phyloP scores from a whole-genome alignment of 2,888 invertebrate species.

The Acanthosepion pharaonis region DNA sequence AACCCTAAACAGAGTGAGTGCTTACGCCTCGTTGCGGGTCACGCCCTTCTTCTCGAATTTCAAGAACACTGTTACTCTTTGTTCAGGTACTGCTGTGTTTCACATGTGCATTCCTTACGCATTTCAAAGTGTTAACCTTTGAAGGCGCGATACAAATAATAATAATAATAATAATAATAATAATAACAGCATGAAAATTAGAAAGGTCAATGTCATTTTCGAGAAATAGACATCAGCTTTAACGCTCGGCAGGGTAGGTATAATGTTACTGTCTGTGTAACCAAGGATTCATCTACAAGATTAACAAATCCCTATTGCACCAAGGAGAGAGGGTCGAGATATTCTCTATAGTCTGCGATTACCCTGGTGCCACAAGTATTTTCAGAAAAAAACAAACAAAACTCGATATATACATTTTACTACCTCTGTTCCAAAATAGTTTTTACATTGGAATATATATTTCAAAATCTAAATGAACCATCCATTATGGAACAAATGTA shows the following conservation, averaged over 20 bases:
- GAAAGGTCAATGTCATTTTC: not conserved
- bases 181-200: not conserved
- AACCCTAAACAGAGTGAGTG: too few relatives aligned
- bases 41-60: not conserved
- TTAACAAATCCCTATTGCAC: not conserved
- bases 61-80: not conserved
- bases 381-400: not conserved
- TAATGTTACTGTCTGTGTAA: not conserved
- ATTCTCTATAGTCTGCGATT: not conserved
- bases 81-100: not conserved
- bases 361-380: not conserved
- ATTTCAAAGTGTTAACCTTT: constrained; percentile 21
- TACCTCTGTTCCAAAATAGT: too few relatives aligned
- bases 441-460: too few relatives aligned
- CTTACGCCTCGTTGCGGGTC: not conserved
- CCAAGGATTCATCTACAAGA: not conserved
- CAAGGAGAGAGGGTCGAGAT: not conserved
- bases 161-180: too few relatives aligned
- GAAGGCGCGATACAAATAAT: not conserved
- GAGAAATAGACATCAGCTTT: not conserved
- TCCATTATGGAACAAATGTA: too few relatives aligned
- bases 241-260: not conserved
- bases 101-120: not conserved
- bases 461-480: too few relatives aligned
- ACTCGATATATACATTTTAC: too few relatives aligned